A percentile compares a stretch with the other conserved stretches of the same genome.
These are phyloP conservation scores for Cacatua alba DNA, from an alignment of 2,113 vertebrate genomes.

Conservation along the genomic window DNA sequence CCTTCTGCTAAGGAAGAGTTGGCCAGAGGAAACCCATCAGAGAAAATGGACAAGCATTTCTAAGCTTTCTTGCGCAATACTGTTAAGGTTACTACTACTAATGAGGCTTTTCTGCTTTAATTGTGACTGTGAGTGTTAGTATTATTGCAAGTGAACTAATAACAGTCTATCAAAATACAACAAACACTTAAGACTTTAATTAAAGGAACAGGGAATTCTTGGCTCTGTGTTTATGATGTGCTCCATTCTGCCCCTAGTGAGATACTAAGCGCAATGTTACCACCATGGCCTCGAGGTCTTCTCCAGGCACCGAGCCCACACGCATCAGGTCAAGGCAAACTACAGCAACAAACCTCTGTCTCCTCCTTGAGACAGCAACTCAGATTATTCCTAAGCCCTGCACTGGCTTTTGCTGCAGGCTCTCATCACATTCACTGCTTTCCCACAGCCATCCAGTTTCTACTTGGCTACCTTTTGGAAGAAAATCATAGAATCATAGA, in stretches of 20 bases:
- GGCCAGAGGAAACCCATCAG: background rate
- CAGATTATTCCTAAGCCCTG: background rate
- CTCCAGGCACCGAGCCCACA: background rate
- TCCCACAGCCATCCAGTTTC: too few relatives aligned
- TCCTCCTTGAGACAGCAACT: background rate
- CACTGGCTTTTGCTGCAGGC: background rate
- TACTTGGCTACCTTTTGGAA: background rate
- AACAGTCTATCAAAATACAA: background rate
- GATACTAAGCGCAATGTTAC: accelerated
- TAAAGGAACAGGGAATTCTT: background rate
- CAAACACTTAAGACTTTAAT: background rate
- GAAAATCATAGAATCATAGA: background rate
- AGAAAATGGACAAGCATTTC: background rate
- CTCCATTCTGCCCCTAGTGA: background rate
- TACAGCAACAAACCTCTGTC: background rate
- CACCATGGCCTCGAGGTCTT: background rate
- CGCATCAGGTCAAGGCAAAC: background rate
- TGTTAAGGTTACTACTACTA: background rate
- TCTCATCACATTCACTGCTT: background rate
- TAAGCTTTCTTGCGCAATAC: background rate
- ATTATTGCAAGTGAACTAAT: background rate
- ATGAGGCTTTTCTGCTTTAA: background rate
- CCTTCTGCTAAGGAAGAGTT: background rate
- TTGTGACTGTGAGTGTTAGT: background rate
- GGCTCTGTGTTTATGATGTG: accelerated